Evolutionary conservation across 2,113 vertebrate genomes (phyloP).

Genomic region (Tupaia tana): DNA sequence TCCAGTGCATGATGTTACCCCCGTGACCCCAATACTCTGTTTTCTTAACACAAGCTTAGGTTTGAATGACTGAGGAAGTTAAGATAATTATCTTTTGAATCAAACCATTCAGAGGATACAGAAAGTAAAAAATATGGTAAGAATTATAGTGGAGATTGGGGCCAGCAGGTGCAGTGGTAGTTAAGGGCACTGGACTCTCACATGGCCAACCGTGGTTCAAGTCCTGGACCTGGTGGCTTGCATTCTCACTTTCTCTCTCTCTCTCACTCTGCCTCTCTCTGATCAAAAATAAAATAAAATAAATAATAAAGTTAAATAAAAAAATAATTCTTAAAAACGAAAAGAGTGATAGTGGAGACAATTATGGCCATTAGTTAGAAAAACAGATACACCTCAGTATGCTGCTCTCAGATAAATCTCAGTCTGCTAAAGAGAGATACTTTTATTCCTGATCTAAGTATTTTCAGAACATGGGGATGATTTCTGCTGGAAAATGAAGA

Average conservation of each 20-base stretch:
- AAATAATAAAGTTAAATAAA: no score
- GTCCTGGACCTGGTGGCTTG: no score
- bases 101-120: slow-evolving; percentile 32
- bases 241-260: no score
- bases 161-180: no score
- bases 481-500: slow-evolving; percentile 42
- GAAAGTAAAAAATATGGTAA: slow-evolving; percentile 43
- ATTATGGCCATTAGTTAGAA: slow-evolving; percentile 43
- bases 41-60: slow-evolving; percentile 55
- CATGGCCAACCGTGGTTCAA: no score
- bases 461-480: slow-evolving; percentile 15
- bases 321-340: no score
- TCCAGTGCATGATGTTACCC: no score
- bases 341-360: slow-evolving; percentile 44
- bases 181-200: no score
- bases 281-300: no score
- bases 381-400: slow-evolving; percentile 23
- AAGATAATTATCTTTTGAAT: slow-evolving; percentile 48
- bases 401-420: slow-evolving; percentile 8
- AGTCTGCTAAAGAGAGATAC: background rate
- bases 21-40: background rate
- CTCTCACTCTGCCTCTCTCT: no score
- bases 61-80: slow-evolving; percentile 33
- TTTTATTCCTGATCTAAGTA: slow-evolving; percentile 32
- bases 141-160: slow-evolving; percentile 23